Percentiles rank a stretch among this genome's conserved stretches.
Conservation (phyloP, 1,140 invertebrate species). For the Apolygus lucorum region DNA sequence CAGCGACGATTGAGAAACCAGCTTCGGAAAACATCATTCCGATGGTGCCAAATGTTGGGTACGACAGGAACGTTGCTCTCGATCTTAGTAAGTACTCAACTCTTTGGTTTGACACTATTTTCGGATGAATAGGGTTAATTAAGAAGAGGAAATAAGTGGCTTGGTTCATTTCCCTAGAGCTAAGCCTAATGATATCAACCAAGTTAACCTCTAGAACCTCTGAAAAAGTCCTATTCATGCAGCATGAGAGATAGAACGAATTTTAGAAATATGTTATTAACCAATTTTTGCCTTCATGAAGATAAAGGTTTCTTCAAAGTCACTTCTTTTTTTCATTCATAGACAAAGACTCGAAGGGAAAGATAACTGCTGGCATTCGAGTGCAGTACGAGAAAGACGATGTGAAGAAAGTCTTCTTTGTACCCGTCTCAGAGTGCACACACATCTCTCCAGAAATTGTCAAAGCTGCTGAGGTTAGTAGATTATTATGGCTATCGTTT, state of each 20-base stretch:
- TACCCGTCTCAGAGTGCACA: neutral
- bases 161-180: too few relatives aligned
- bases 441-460: conserved; percentile 4
- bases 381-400: neutral
- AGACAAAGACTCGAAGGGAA: neutral
- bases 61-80: conserved; percentile 6
- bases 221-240: too few relatives aligned
- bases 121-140: too few relatives aligned
- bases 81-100: neutral
- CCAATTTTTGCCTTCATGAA: too few relatives aligned
- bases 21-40: neutral
- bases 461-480: conserved; percentile 1
- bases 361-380: neutral
- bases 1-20: neutral
- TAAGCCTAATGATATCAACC: too few relatives aligned
- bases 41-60: conserved; percentile 6
- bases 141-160: too few relatives aligned
- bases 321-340: neutral
- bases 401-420: neutral
- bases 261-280: too few relatives aligned
- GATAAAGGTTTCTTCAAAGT: too few relatives aligned
- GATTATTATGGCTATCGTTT: too few relatives aligned
- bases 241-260: too few relatives aligned
- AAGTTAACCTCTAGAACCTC: too few relatives aligned
- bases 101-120: too few relatives aligned